Evolutionary conservation across 2,888 invertebrate species (phyloP).

Genomic region (Hofmannophila pseudospretella): DNA sequence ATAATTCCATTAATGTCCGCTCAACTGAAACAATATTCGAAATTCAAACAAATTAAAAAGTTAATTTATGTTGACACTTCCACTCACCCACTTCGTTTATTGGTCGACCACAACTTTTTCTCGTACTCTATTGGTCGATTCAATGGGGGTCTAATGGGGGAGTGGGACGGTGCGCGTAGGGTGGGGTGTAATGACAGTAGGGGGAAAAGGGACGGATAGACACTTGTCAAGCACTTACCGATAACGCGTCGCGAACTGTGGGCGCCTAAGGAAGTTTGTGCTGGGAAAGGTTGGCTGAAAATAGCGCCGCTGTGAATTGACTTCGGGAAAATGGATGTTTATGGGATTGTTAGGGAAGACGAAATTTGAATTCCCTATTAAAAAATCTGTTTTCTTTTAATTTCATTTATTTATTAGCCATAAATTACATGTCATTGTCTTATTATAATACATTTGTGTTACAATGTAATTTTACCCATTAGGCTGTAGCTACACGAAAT

Average conservation of each 20-base stretch:
- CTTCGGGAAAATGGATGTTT: no score
- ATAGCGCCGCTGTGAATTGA: constrained; percentile 38
- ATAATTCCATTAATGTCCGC: no score
- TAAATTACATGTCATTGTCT: no score
- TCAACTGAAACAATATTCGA: constrained; percentile 28
- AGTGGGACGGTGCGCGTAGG: constrained; percentile 49
- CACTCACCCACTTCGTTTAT: constrained; percentile 68
- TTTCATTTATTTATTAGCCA: no score
- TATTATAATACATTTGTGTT: no score
- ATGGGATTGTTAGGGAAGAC: no score
- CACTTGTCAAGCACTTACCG: constrained; percentile 71
- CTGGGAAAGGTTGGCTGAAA: constrained; percentile 37
- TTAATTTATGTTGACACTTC: constrained; percentile 71
- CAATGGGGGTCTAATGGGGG: constrained; percentile 55
- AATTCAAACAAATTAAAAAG: constrained; percentile 47
- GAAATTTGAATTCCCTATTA: no score
- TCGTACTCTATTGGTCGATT: constrained; percentile 59
- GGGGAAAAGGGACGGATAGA: constrained; percentile 59
- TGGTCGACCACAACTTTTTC: constrained; percentile 56
- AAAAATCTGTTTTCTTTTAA: no score
- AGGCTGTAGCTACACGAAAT: no score
- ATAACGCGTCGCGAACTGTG: constrained; percentile 57
- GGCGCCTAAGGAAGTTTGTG: constrained; percentile 55
- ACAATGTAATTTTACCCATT: no score
- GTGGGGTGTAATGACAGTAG: constrained; percentile 27